phyloP scores from a whole-genome alignment of 2,113 vertebrate species.

The Corynorhinus townsendii region DNA sequence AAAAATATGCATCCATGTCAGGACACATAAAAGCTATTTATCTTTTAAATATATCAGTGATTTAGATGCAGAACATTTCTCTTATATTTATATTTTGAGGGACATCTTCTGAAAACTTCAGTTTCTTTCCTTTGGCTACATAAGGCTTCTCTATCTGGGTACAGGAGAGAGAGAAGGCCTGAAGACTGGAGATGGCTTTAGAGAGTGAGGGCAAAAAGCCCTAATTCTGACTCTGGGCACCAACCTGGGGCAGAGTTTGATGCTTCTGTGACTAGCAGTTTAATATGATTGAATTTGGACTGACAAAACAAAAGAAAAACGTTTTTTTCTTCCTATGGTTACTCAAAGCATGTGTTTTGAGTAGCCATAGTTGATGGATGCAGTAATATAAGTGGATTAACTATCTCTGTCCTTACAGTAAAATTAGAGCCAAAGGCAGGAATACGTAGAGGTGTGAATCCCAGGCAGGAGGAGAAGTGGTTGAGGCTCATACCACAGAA shows the following conservation, averaged over 20 bases:
- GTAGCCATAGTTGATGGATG: constrained; percentile 18
- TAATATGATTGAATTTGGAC: not conserved
- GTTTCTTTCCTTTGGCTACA: not conserved
- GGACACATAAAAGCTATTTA: not conserved
- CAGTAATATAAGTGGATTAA: constrained; percentile 20
- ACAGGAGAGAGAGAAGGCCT: not conserved
- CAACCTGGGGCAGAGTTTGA: not conserved
- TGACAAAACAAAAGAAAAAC: not conserved
- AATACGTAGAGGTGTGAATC: not conserved
- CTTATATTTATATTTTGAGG: not conserved
- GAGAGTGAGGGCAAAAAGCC: not conserved
- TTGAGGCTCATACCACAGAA: not conserved
- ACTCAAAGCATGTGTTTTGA: not conserved
- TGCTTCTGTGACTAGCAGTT: not conserved
- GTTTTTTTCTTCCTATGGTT: not conserved
- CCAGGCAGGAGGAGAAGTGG: not conserved
- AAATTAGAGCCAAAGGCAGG: not conserved
- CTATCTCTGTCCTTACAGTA: constrained; percentile 51
- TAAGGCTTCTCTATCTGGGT: not conserved
- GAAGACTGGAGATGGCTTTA: not conserved
- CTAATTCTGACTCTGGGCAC: too few species aligned
- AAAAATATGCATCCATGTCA: not conserved
- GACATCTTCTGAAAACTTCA: not conserved
- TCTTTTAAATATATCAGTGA: not conserved
- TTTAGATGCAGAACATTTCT: constrained; percentile 5